Conservation (phyloP, 2,888 invertebrate species). For the Drosophila multiciliata region DNA sequence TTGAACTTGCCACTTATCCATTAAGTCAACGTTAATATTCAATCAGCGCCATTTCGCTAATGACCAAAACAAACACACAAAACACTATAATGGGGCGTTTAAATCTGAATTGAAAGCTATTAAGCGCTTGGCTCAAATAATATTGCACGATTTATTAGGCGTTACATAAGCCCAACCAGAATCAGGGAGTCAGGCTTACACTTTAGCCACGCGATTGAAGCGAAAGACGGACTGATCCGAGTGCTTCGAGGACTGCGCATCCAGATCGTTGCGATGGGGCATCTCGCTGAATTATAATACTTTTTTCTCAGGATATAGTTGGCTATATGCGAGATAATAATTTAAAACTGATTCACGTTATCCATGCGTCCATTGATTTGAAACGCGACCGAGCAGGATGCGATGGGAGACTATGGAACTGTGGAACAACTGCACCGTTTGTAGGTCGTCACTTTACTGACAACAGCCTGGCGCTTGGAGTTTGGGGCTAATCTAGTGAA, state of each 20-base stretch:
- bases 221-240: conserved; percentile 81
- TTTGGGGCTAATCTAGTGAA: conserved; percentile 48
- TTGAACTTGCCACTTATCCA: conserved; percentile 56
- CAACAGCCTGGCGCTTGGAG: conserved; percentile 15
- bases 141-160: conserved; percentile 33
- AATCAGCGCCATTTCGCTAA: conserved; percentile 71
- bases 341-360: conserved; percentile 50
- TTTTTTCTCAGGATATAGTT: conserved; percentile 32
- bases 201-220: conserved; percentile 83
- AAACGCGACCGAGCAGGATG: conserved; percentile 31
- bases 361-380: conserved; percentile 59
- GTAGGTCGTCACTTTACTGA: conserved; percentile 60
- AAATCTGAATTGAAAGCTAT: conserved; percentile 43
- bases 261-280: conserved; percentile 73
- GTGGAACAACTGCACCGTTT: conserved; percentile 58
- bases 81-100: conserved; percentile 34
- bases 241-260: conserved; percentile 74
- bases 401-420: conserved; percentile 7
- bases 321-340: conserved; percentile 28
- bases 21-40: conserved; percentile 60
- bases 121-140: conserved; percentile 24
- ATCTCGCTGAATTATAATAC: conserved; percentile 51
- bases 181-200: conserved; percentile 78
- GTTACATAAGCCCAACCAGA: conserved; percentile 44
- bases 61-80: conserved; percentile 45